phyloP scores from a whole-genome alignment of 1,140 invertebrate genomes.

The Oedothorax gibbosus region DNA sequence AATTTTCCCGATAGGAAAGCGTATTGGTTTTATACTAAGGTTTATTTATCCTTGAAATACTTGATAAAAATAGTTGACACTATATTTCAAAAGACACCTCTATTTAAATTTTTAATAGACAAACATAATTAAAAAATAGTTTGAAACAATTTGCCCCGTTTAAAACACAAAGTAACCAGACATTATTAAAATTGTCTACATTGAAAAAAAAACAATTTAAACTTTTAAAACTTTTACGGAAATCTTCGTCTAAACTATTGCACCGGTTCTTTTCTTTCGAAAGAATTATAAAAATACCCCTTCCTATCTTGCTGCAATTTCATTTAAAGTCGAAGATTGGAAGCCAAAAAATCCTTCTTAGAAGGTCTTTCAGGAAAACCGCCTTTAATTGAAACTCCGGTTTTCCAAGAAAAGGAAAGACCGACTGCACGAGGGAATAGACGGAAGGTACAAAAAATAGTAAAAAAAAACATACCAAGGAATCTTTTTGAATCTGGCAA shows the following conservation, averaged over 20 bases:
- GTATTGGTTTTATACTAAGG: no score
- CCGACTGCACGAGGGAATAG: not conserved
- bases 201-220: not conserved
- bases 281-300: not conserved
- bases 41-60: no score
- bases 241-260: no score
- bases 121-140: no score
- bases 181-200: not conserved
- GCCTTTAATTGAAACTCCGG: constrained; percentile 40
- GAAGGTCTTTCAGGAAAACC: constrained; percentile 5
- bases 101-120: no score
- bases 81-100: no score
- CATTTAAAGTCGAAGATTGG: constrained; percentile 24
- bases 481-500: constrained; percentile 30
- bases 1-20: no score
- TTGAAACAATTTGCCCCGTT: no score
- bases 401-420: not conserved
- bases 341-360: constrained; percentile 11
- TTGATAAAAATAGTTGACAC: no score
- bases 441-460: not conserved
- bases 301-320: constrained; percentile 17
- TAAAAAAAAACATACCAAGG: not conserved
- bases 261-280: no score
- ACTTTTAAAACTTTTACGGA: constrained; percentile 20
- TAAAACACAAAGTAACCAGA: not conserved